Evolutionary conservation across 2,888 invertebrate species (phyloP).

Genomic region (Dryadula phaetusa): DNA sequence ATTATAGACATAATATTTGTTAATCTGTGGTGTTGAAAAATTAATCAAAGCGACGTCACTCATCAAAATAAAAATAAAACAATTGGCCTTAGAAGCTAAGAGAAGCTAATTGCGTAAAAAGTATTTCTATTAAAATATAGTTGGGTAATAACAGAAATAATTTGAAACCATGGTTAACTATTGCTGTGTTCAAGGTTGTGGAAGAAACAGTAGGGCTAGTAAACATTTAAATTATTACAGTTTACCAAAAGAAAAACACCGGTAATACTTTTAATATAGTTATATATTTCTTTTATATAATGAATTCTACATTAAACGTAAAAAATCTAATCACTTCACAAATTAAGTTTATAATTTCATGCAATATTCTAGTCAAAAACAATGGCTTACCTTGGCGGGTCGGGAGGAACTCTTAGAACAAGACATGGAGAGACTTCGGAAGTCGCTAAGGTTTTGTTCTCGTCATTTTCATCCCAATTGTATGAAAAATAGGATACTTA

Average conservation of each 20-base stretch:
- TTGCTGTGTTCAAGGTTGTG: slow-evolving; percentile 72
- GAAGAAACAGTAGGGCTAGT: slow-evolving; percentile 68
- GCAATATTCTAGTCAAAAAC: slow-evolving; percentile 56
- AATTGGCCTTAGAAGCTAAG: not conserved
- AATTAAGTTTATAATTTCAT: slow-evolving; percentile 1
- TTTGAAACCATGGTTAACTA: slow-evolving; percentile 69
- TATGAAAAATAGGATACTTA: slow-evolving; percentile 66
- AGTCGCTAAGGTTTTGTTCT: slow-evolving; percentile 66
- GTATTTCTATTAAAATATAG: no score
- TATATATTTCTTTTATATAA: not conserved
- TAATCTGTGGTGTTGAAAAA: not conserved
- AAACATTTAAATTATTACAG: slow-evolving; percentile 70
- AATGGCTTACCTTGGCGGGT: slow-evolving; percentile 68
- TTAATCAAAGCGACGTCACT: not conserved
- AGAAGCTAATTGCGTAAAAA: no score
- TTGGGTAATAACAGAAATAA: not conserved
- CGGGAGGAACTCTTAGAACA: slow-evolving; percentile 63
- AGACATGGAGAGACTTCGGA: slow-evolving; percentile 49
- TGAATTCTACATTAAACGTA: not conserved
- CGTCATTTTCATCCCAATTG: slow-evolving; percentile 65
- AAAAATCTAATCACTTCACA: no score
- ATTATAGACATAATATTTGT: no score
- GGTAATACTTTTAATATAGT: slow-evolving; percentile 53
- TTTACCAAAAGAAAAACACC: slow-evolving; percentile 67
- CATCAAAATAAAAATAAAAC: not conserved